These are phyloP conservation scores for Strigamia maritima DNA, from an alignment of 2,888 invertebrate species.

Conservation along the genomic window DNA sequence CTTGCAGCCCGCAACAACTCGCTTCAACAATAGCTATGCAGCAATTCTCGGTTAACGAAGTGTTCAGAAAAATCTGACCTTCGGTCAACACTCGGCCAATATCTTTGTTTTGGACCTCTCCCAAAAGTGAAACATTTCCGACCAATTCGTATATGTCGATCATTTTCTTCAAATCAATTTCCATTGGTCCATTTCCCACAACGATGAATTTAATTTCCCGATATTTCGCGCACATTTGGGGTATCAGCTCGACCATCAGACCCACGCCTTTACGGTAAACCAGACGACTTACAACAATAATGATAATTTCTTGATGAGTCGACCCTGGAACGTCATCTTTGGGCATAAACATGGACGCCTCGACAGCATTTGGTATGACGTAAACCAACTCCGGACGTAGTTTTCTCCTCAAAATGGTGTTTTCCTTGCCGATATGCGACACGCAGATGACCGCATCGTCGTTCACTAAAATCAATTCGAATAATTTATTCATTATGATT, in stretches of 20 bases:
- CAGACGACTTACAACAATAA: constrained; percentile 88
- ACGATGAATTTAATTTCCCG: constrained; percentile 78
- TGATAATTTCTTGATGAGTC: constrained; percentile 74
- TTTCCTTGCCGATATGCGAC: constrained; percentile 92
- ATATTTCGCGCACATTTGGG: constrained; percentile 74
- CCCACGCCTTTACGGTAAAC: constrained; percentile 99
- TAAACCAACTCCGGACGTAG: constrained; percentile 80
- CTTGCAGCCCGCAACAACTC: constrained; percentile 93
- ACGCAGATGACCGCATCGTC: constrained; percentile 98
- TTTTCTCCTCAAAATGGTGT: constrained; percentile 87
- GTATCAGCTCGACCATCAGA: constrained; percentile 86
- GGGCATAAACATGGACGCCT: constrained; percentile 85
- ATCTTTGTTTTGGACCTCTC: constrained; percentile 85
- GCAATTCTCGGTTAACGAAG: constrained; percentile 97
- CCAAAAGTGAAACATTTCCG: constrained; percentile 81
- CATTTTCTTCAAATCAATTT: constrained; percentile 89
- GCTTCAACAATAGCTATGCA: constrained; percentile 99
- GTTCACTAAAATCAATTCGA: constrained; percentile 86
- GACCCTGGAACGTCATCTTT: constrained; percentile 57
- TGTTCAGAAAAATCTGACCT: constrained; percentile 97
- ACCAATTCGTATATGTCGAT: constrained; percentile 80
- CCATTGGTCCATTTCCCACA: constrained; percentile 94
- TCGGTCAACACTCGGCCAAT: constrained; percentile 77
- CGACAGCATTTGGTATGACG: constrained; percentile 98
- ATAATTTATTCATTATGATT: constrained; percentile 91